A percentile compares a stretch with the other conserved stretches of the same genome.
These are phyloP conservation scores for Hozukius guyotensis DNA, from an alignment of 2,797 vertebrate genomes.

Conservation along the genomic window DNA sequence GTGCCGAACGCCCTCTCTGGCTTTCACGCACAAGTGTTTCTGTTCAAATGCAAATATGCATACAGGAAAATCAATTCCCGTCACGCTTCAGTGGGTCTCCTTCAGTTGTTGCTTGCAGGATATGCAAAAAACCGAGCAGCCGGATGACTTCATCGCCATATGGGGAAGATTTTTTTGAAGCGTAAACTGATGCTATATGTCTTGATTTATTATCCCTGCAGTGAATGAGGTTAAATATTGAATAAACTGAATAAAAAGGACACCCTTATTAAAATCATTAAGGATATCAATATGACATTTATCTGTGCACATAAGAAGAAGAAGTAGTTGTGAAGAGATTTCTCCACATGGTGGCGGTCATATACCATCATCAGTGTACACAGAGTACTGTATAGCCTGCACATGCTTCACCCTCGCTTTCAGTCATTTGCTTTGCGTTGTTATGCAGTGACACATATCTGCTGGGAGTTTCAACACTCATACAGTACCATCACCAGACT, in stretches of 20 bases:
- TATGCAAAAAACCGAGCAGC: slow-evolving; percentile 22
- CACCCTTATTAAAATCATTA: neutral
- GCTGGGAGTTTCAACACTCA: neutral
- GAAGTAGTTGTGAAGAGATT: slow-evolving; percentile 12
- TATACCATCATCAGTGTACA: neutral
- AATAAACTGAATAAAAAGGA: neutral
- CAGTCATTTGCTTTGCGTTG: neutral
- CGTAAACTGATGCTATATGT: neutral
- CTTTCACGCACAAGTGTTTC: slow-evolving; percentile 60
- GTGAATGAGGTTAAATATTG: neutral
- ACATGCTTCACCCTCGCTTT: neutral
- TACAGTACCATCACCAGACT: neutral
- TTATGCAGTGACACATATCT: neutral
- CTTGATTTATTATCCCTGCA: slow-evolving; percentile 10
- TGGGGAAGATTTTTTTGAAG: slow-evolving; percentile 11
- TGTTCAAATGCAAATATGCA: slow-evolving; percentile 71
- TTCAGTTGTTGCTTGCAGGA: slow-evolving; percentile 46
- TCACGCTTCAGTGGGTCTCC: slow-evolving; percentile 54
- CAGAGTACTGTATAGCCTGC: too few relatives aligned
- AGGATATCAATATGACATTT: neutral
- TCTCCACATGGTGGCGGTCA: slow-evolving; percentile 70
- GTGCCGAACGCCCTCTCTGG: slow-evolving; percentile 56
- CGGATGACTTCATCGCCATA: slow-evolving; percentile 26
- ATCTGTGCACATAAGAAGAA: neutral
- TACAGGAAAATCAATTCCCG: slow-evolving; percentile 62